phyloP scores from a whole-genome alignment of 30 jellyfish, hydroid and myxozoan genomes.

The Cassiopea andromeda region DNA sequence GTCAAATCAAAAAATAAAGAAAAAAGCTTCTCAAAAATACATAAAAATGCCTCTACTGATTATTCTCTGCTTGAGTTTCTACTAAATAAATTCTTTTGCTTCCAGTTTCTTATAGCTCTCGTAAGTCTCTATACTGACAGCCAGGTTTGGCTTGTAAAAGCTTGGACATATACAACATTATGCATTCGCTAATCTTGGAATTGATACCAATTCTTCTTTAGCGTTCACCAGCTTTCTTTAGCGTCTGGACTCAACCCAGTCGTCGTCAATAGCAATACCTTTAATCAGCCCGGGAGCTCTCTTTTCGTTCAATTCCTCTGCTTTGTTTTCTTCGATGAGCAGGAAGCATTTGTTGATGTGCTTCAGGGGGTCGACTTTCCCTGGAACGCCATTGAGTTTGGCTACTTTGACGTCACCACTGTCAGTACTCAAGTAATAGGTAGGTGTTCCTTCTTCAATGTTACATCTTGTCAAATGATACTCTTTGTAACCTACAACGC shows the following conservation, averaged over 20 bases:
- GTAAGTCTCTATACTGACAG: not conserved
- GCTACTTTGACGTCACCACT: constrained; percentile 67
- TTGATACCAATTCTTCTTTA: not conserved
- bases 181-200: not conserved
- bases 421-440: constrained; percentile 64
- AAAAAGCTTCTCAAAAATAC: no score
- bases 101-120: not conserved
- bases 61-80: not conserved
- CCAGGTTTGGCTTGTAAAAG: not conserved
- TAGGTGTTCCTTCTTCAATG: constrained; percentile 36
- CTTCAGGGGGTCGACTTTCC: constrained; percentile 63
- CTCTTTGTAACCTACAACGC: constrained; percentile 52
- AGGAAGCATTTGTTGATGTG: constrained; percentile 64
- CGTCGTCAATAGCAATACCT: constrained; percentile 81
- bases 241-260: constrained; percentile 80
- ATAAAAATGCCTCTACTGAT: not conserved
- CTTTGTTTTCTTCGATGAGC: constrained; percentile 52
- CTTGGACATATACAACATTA: not conserved
- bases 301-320: constrained; percentile 28
- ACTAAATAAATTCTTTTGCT: not conserved
- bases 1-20: no score
- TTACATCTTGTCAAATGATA: constrained; percentile 68
- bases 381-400: constrained; percentile 48
- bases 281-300: constrained; percentile 71
- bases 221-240: constrained; percentile 3